Percentiles rank a stretch among this genome's conserved stretches.
Conservation (phyloP, 1,140 invertebrate genomes). For the Augochlora pura region DNA sequence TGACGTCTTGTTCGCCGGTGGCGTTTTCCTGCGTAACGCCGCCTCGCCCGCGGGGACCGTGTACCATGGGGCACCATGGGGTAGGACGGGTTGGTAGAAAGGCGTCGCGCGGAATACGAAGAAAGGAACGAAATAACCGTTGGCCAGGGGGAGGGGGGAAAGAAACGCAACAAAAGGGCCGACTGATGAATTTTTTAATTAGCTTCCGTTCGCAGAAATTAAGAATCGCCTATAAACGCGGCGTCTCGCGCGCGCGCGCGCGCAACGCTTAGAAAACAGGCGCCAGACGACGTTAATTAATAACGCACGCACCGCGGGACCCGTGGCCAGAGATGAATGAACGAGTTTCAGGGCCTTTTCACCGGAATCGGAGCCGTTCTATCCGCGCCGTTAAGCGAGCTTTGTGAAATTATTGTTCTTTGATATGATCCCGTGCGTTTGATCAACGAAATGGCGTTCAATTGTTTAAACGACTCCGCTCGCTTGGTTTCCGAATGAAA, state of each 20-base stretch:
- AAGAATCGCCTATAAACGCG: conserved; percentile 17
- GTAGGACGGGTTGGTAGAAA: neutral
- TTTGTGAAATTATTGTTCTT: no score
- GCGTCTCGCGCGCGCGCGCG: no score
- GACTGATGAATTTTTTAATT: conserved; percentile 59
- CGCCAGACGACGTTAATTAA: conserved; percentile 27
- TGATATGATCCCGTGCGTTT: no score
- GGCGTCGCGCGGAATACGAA: conserved; percentile 3
- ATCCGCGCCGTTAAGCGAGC: no score
- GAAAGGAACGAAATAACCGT: conserved; percentile 26
- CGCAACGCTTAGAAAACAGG: neutral
- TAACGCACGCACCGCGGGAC: conserved; percentile 3
- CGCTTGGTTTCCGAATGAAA: no score
- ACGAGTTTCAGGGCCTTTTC: neutral
- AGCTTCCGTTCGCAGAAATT: conserved; percentile 29
- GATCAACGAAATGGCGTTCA: no score
- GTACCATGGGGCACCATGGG: neutral
- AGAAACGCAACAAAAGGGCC: conserved; percentile 20
- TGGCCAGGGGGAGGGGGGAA: neutral
- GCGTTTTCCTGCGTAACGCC: conserved; percentile 27
- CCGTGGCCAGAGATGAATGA: conserved; percentile 17
- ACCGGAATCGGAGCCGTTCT: no score
- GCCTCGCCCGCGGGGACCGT: neutral
- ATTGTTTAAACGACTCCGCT: no score
- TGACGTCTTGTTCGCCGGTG: conserved; percentile 39